These are phyloP conservation scores for Plagodis dolabraria DNA, from an alignment of 2,888 invertebrate genomes.

Conservation along the genomic window DNA sequence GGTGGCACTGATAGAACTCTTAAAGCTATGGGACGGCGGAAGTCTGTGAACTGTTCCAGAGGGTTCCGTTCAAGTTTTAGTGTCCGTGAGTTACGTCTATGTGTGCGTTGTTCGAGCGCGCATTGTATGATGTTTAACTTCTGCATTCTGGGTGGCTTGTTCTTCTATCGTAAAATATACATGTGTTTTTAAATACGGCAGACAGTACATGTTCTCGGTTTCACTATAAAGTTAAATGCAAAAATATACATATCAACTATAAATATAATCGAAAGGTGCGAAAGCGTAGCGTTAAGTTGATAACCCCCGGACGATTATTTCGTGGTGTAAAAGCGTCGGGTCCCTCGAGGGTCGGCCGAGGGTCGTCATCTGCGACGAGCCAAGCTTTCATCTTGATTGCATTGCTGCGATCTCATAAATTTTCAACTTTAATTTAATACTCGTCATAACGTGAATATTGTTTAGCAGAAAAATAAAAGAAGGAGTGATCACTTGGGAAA, in stretches of 20 bases:
- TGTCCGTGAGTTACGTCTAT: too few species aligned
- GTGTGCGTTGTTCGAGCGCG: too few species aligned
- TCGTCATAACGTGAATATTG: conserved; percentile 43
- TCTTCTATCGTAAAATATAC: too few species aligned
- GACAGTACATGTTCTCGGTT: too few species aligned
- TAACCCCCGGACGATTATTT: conserved; percentile 32
- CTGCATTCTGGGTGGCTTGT: too few species aligned
- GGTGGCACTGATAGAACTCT: too few species aligned
- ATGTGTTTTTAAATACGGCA: too few species aligned
- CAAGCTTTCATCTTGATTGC: conserved; percentile 66
- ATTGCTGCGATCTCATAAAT: conserved; percentile 57
- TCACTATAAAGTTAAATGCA: too few species aligned
- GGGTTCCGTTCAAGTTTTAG: too few species aligned
- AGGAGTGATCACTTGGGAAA: conserved; percentile 17
- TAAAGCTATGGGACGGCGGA: too few species aligned
- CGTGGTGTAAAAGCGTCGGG: conserved; percentile 22
- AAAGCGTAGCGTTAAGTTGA: conserved; percentile 20
- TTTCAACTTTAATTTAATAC: conserved; percentile 57
- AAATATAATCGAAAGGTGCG: conserved; percentile 14
- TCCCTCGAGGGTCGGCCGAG: conserved; percentile 16
- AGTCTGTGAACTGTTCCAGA: too few species aligned
- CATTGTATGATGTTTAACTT: too few species aligned
- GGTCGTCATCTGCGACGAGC: conserved; percentile 38
- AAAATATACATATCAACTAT: not conserved
- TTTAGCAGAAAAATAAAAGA: conserved; percentile 46